Evolutionary conservation across 2,113 vertebrate genomes (phyloP).

Genomic region (Apteryx mantelli): DNA sequence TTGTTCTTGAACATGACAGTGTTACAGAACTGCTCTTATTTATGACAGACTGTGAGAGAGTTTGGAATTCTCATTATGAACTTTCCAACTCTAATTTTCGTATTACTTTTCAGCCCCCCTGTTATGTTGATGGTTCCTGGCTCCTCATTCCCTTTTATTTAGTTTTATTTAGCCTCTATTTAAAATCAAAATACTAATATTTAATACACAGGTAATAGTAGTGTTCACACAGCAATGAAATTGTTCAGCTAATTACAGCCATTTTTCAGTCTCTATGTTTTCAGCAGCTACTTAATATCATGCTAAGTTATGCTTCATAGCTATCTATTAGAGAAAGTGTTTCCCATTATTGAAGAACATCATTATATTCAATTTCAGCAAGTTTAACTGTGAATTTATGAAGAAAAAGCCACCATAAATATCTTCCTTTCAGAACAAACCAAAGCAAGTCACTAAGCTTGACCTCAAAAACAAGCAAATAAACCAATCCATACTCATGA

Average conservation of each 20-base stretch:
- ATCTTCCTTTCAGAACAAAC: background rate
- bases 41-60: background rate
- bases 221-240: background rate
- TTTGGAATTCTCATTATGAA: background rate
- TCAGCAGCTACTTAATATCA: background rate
- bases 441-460: background rate
- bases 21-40: background rate
- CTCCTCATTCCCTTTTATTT: background rate
- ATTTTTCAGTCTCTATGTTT: slow-evolving; percentile 50
- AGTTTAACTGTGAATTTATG: slow-evolving; percentile 24
- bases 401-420: background rate
- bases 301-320: slow-evolving; percentile 16
- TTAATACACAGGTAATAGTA: background rate
- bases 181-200: slow-evolving; percentile 7
- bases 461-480: background rate
- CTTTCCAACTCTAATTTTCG: background rate
- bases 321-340: slow-evolving; percentile 32
- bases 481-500: background rate
- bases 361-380: slow-evolving; percentile 50
- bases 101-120: background rate
- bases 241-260: slow-evolving; percentile 25
- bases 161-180: background rate
- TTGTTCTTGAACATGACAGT: background rate
- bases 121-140: background rate
- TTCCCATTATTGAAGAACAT: slow-evolving; percentile 25